Base-by-base conservation (phyloP, 2,113 vertebrate genomes). In the Calyptomena viridis region DNA sequence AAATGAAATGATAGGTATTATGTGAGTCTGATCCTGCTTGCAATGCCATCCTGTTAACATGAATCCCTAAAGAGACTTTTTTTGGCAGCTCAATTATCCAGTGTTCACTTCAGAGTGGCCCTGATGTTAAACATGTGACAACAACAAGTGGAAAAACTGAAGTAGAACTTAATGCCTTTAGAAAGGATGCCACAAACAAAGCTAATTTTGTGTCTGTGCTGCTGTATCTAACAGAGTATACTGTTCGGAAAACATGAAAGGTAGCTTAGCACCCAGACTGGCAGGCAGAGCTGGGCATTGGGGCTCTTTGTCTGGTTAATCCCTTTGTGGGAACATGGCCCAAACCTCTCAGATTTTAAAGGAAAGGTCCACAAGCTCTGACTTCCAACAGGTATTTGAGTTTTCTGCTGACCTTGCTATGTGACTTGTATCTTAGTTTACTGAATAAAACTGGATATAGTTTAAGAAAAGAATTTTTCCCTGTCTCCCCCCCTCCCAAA, bases 301-400 rank as follows among this genome's bases (percentile, higher is more conserved):
- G 33, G 13, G 44, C 17, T 66, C 44, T 82, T 94, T 62, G 76
- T 64, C 49, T 92, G 52, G n/a, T 64, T 96, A 95, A 96, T 94
- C 72, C 31, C 13, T 84, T 68, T 60, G 28, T 64, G 68, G 72
- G 72, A 90, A 52, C 33, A 11, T 4, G 17, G 83, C 42, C 73
- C 81, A 75, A 78, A 88, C 52, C n/a, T 33, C 28, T 35, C 35
- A 19, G 44, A 31, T 53, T 87, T 87, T 67, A 82, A 87, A 87
- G 30, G 50, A 77, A 66, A 80, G 9, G 33, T 77, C 73, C 49
- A 71, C 82, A 90, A 73, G 72, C 12, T 92, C 60, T 1, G 23
- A 68, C 79, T 53, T 30, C 39, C 40, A 78, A 37, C 14, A 90
- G 23, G 35, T 67, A 92, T 13, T 72, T 75, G 60, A 52, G 44